Evolutionary conservation across 1,140 invertebrate genomes (phyloP), one percentile per base, ranked within the genome.

Genomic region (Temnothorax curvispinosus): DNA sequence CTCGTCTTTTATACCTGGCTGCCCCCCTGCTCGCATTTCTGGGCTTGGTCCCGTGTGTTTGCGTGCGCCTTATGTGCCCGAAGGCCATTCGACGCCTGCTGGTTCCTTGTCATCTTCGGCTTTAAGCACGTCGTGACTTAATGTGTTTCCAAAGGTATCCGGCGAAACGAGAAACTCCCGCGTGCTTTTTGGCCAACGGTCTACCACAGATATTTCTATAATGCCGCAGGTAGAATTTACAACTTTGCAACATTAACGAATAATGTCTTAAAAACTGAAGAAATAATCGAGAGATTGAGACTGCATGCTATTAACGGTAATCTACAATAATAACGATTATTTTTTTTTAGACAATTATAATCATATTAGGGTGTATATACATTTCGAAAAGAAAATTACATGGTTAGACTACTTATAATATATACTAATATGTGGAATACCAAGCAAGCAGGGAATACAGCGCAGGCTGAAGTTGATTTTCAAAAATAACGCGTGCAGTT

Each of bases 1-100:
- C 58, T 90, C 86, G 86, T 88, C 87, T 91, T 93, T 92, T 92
- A 91, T 92, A 92, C 91, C 91, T 91, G 91, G 69, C 64, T 89
- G 75, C 75, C 72, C 72, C 72, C 76, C 69, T 87, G 80, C 87
- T 91, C 90, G 78, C 84, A 81, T 91, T 91, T 90, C 87, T 82
- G 9, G 54, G 52, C 67, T 84, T 74, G 71, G 64, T 87, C 72
- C 32, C 27, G 56, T 76, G 47, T 89, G 77, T 91, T 72, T 81
- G 86, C 86, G 86, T 78, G 82, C 72, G 75, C 77, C 82, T 90
- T 86, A 82, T 78, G 87, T 85, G 86, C 65, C 84, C 87, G 87
- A 91, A 91, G 86, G 89, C 81, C 87, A 90, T 88, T 86, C 84
- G 89, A 88, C 75, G 86, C 52, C 52, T 65, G 86, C 62, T 88